Evolutionary conservation across 2,113 vertebrate genomes (phyloP).

Genomic region (Fregata magnificens): DNA sequence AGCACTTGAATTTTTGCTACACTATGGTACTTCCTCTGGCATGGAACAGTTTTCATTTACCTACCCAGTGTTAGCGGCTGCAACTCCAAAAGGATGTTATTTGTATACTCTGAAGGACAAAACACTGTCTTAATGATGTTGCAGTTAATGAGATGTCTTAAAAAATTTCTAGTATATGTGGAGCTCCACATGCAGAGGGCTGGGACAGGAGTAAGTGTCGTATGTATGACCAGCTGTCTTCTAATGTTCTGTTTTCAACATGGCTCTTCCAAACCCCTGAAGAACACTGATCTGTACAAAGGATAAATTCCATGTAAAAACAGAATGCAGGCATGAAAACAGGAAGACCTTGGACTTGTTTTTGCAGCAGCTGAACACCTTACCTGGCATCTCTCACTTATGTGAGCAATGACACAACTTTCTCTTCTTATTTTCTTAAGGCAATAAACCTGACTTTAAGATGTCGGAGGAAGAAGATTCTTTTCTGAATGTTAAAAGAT

Average conservation of each 20-base stretch:
- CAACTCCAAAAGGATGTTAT: background rate
- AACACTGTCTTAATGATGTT: background rate
- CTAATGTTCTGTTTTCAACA: background rate
- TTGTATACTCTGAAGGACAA: background rate
- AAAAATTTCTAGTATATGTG: background rate
- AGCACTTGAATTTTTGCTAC: background rate
- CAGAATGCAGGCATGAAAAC: background rate
- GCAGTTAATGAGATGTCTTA: background rate
- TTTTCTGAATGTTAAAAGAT: conserved; percentile 41
- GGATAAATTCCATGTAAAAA: background rate
- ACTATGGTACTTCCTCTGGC: background rate
- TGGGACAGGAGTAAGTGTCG: background rate
- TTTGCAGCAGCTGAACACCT: background rate
- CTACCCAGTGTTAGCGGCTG: background rate
- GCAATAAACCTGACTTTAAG: background rate
- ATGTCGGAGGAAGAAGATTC: conserved; percentile 59
- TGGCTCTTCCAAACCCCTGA: background rate
- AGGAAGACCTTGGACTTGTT: background rate
- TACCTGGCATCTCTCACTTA: background rate
- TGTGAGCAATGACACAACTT: background rate
- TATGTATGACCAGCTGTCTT: background rate
- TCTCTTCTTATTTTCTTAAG: background rate
- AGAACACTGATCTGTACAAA: background rate
- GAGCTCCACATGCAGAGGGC: background rate
- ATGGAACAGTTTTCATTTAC: background rate